Evolutionary conservation across 2,797 vertebrate species (phyloP).

Genomic region (Coilia nasus): DNA sequence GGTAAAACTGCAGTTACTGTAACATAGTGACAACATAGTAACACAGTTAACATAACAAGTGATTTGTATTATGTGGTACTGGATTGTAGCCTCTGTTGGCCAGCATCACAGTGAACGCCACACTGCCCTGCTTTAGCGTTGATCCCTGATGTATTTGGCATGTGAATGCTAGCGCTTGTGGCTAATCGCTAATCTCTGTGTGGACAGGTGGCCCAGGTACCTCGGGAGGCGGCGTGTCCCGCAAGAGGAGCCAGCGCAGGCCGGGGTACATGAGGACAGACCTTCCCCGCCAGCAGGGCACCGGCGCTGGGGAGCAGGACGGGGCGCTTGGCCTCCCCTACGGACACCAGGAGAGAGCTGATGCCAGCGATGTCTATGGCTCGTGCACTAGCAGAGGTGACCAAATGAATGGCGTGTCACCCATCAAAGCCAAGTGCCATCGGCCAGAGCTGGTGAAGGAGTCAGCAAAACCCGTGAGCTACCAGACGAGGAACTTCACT

Average conservation of each 20-base stretch:
- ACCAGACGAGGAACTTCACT: neutral
- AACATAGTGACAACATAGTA: too few relatives aligned
- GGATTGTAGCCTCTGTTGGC: too few relatives aligned
- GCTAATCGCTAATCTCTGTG: constrained; percentile 62
- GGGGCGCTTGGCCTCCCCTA: constrained; percentile 49
- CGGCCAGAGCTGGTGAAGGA: neutral
- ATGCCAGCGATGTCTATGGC: constrained; percentile 38
- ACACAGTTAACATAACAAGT: too few relatives aligned
- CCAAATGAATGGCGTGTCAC: constrained; percentile 22
- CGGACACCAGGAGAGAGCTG: constrained; percentile 49
- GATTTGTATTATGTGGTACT: too few relatives aligned
- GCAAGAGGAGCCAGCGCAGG: constrained; percentile 75
- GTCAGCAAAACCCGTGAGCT: neutral
- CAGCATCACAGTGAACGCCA: neutral
- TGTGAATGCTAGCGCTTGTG: constrained; percentile 45
- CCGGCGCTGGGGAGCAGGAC: constrained; percentile 46
- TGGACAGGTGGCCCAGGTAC: constrained; percentile 72
- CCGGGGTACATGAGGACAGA: constrained; percentile 82
- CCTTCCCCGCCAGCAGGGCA: constrained; percentile 56
- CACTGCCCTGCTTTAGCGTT: neutral
- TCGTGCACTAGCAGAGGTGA: constrained; percentile 41
- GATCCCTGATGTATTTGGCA: neutral
- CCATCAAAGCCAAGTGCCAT: constrained; percentile 16
- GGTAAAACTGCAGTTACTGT: too few relatives aligned
- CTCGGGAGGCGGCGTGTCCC: constrained; percentile 52